These are phyloP conservation scores for Eugnorisma glareosa DNA, from an alignment of 2,888 invertebrate species.

Conservation along the genomic window DNA sequence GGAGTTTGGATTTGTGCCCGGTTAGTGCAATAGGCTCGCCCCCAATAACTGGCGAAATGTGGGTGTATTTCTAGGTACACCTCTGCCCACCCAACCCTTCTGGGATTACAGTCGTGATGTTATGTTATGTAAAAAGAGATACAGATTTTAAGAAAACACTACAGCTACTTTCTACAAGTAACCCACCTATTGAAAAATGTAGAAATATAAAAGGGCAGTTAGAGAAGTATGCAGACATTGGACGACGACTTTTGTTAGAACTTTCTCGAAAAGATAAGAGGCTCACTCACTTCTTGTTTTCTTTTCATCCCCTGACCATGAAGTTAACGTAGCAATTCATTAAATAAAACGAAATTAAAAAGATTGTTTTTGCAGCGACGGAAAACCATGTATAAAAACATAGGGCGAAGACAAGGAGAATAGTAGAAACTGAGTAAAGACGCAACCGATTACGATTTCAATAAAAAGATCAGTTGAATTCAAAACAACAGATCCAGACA, in stretches of 20 bases:
- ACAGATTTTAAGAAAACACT: not conserved
- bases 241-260: constrained; percentile 35
- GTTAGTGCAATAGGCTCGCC: no score
- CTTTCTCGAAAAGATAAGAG: constrained; percentile 25
- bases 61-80: no score
- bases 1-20: no score
- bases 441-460: not conserved
- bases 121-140: no score
- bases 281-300: constrained; percentile 11
- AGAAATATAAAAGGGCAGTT: constrained; percentile 19
- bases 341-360: not conserved
- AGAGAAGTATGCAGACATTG: constrained; percentile 46
- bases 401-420: not conserved
- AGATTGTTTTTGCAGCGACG: not conserved
- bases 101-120: no score
- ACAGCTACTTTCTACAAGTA: not conserved
- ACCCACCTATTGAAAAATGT: constrained; percentile 9
- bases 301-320: constrained; percentile 10
- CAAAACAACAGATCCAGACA: constrained; percentile 3
- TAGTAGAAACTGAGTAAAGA: not conserved
- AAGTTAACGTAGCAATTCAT: not conserved
- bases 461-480: not conserved
- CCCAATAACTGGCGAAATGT: no score
- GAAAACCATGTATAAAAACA: not conserved
- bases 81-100: no score